A percentile compares a stretch with the other conserved stretches of the same genome.
Evolutionary conservation across 53 echinoderm and acorn worm species (phyloP).

Genomic region (Pentamera pediparva): DNA sequence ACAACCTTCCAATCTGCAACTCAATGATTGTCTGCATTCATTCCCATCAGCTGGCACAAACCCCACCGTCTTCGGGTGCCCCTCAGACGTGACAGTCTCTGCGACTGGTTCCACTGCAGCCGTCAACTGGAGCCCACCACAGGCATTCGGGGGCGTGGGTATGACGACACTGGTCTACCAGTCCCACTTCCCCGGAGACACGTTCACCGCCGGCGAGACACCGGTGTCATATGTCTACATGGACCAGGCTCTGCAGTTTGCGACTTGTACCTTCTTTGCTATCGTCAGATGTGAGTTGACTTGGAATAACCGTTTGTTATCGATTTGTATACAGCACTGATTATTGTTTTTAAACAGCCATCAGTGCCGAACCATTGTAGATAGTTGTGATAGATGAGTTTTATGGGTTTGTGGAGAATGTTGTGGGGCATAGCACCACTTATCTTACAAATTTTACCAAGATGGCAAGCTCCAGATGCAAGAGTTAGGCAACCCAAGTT

Average conservation of each 20-base stretch:
- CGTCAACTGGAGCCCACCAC: constrained; percentile 37
- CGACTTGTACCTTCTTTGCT: constrained; percentile 36
- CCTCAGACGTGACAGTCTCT: constrained; percentile 31
- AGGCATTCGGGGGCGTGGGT: constrained; percentile 45
- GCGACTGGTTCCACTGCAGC: background rate
- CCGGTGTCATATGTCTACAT: constrained; percentile 47
- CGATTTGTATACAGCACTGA: too few relatives aligned
- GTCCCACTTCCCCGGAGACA: constrained; percentile 33
- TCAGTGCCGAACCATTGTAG: too few relatives aligned
- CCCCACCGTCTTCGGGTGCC: constrained; percentile 41
- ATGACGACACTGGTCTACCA: constrained; percentile 9
- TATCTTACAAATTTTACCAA: too few relatives aligned
- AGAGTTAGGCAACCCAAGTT: too few relatives aligned
- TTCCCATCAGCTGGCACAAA: constrained; percentile 22
- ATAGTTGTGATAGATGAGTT: too few relatives aligned
- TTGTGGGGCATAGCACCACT: too few relatives aligned
- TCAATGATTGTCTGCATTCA: background rate
- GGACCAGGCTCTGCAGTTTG: constrained; percentile 41
- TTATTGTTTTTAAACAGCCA: too few relatives aligned
- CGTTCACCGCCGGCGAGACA: constrained; percentile 32
- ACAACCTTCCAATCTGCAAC: too few relatives aligned
- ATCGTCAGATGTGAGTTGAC: constrained; percentile 48
- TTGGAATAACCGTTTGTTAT: background rate
- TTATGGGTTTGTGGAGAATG: too few relatives aligned
- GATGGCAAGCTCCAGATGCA: too few relatives aligned